Evolutionary conservation across 2,113 vertebrate genomes (phyloP), one percentile per base, ranked within the genome.

Genomic region (Bos indicus): DNA sequence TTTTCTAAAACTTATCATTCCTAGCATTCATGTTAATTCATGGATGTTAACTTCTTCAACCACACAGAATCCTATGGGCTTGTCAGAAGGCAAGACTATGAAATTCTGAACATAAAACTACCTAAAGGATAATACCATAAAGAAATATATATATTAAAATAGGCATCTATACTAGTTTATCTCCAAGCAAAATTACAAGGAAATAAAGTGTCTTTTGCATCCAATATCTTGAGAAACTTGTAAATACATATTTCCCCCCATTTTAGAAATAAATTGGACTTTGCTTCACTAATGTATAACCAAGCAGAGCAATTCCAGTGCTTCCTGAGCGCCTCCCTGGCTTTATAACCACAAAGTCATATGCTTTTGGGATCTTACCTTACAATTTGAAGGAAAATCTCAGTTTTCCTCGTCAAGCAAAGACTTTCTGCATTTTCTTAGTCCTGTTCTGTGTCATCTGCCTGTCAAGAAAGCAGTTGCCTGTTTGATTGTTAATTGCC

Each of bases 401-500:
- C 98, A 97, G 77, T 67, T 98, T 98, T 97, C 98, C 91, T 97
- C 40, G 40, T 87, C 95, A 86, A 90, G 74, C 28, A 5, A 98
- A 95, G 92, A 90, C 93, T 95, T 88, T 95, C 94, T 97, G 46
- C 84, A 54, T 98, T 98, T 97, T 95, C 93, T 96, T 54, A 67
- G 97, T 78, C 93, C 98, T 98, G 98, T 36, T 96, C 96, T 98
- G 96, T 97, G 90, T 98, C 98, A 97, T 98, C 97, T 96, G 98
- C 95, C 97, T 98, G 98, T 98, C 98, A 98, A 96, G 97, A 97
- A 95, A 93, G 94, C 98, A 97, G 97, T 98, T 97, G 94, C 97
- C 96, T 97, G 98, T 97, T 98, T 98, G 98, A 98, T 98, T 98
- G 98, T 98, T 98, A 98, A 98, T 97, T 98, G 96, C 97, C 94